Evolutionary conservation across 2,113 vertebrate genomes (phyloP).

Genomic region (Symphodus melops): DNA sequence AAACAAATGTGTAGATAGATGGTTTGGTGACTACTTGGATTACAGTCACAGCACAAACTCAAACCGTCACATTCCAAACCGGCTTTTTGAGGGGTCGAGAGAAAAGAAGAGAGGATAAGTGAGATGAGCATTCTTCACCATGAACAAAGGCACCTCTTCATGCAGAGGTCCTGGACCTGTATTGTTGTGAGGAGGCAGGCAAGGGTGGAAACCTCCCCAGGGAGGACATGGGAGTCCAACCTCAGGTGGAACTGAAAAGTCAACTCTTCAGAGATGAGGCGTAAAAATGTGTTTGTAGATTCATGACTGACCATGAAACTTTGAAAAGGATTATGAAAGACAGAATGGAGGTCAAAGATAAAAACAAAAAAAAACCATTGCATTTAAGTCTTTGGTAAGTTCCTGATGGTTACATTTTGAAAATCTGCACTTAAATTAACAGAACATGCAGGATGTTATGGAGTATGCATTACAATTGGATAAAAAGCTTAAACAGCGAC

Average conservation of each 20-base stretch:
- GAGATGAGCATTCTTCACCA: constrained; percentile 69
- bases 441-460: not conserved
- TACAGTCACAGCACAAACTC: constrained; percentile 10
- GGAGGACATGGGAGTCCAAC: constrained; percentile 32
- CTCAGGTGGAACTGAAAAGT: constrained; percentile 48
- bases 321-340: not conserved
- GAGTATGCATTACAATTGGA: not conserved
- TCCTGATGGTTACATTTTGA: not conserved
- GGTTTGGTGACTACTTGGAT: constrained; percentile 35
- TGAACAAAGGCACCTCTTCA: constrained; percentile 78
- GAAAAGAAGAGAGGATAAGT: constrained; percentile 62
- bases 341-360: not conserved
- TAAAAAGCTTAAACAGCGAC: not conserved
- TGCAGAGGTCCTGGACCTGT: constrained; percentile 26
- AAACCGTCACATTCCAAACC: constrained; percentile 46
- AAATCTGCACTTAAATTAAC: not conserved
- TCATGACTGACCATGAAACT: not conserved
- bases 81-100: constrained; percentile 38
- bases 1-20: constrained; percentile 35
- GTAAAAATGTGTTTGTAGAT: not conserved
- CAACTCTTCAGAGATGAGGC: constrained; percentile 1
- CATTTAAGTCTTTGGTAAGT: not conserved
- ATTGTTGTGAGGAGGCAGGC: constrained; percentile 56
- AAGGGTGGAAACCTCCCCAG: constrained; percentile 40
- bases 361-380: not conserved